Evolutionary conservation across 2,113 vertebrate genomes (phyloP), one percentile per base, ranked within the genome.

Genomic region (Limnothrissa miodon): DNA sequence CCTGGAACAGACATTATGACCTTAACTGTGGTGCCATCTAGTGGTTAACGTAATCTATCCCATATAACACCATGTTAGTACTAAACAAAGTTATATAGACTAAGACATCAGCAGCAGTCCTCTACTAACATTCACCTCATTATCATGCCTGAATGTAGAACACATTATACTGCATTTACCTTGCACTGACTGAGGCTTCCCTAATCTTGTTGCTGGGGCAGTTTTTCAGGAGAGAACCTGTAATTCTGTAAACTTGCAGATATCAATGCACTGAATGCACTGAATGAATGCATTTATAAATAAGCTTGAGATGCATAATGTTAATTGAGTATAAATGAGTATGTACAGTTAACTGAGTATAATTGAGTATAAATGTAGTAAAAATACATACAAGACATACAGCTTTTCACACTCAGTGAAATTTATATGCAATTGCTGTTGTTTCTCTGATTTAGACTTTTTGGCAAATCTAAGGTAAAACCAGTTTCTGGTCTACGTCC

Each of bases 1-100:
- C 66, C 66, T n/a, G n/a, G n/a, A 74, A 10, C 15, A 36, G 10
- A 36, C 66, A 74, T 15, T 74, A 15, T 74, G 29, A 15, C 36
- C 10, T 17, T 29, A 2, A 74, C 10, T 74, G 78, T 86, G 9
- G 88, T 89, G 90, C 81, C 92, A 85, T 74, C 88, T 90, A 81
- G 82, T 86, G 92, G 66, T 17, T 1, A 74, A 42, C 42, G 2
- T 42, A 42, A 42, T 42, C 42, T 6, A 2, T 2, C 6, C 6
- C 42, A 2, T 42, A 42, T 42, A 42, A 42, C 42, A 42, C 42
- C 42, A 42, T 42, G 42, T 42, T 6, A 42, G 42, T 42, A 42
- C 42, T 42, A 42, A n/a, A n/a, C n/a, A n/a, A n/a, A n/a, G n/a
- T n/a, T n/a, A n/a, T n/a, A n/a, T n/a, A n/a, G n/a, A n/a, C n/a